Base-by-base conservation (phyloP, 2,888 invertebrate genomes). In the Pherbina coryleti region DNA sequence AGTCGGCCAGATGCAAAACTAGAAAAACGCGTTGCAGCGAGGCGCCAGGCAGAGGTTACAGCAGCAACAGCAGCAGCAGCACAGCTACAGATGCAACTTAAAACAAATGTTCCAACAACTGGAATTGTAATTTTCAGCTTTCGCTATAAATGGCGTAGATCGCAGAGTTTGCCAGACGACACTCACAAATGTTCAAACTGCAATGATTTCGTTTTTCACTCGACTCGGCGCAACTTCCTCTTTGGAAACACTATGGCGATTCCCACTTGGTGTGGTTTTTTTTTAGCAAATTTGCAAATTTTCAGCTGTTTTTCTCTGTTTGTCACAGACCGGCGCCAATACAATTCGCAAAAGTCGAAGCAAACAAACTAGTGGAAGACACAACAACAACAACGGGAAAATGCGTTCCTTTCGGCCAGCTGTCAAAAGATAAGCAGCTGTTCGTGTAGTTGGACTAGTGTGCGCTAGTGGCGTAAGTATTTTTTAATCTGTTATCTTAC, bases 231-330 rank as follows among this genome's bases (percentile, higher is more conserved):
- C 28, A 53, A 55, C 19, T 55, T 73, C 31, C 44, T 62, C 49
- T 44, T 67, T 19, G 67, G 34, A 67, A 11, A 11, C 44, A 67
- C 67, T 28, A 51, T 73, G 62, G 49, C 64, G 25, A 37, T 17
- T n/a, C 22, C 14, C 34, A 11, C 55, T 69, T 71, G n/a, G 53
- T 55, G 8, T 7, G 62, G 62, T 28, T 74, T 62, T 44, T 44
- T 28, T 17, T 64, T n/a, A 14, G 17, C 17, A 44, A n/a, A 31
- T 57, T 57, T 62, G 64, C 62, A 34, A 51, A 64, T 11, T 66
- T 22, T 34, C 64, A 74, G 74, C 44, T 64, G 74, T 62, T 51
- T 64, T 19, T 74, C 64, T 74, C 74, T 74, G 64, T 74, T 74
- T 74, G 34, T 19, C 64, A n/a, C 51, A 64, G 11, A 31, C 28